These are phyloP conservation scores for Typhlichthys eigenmanni DNA, from an alignment of 2,797 vertebrate species.

Conservation along the genomic window DNA sequence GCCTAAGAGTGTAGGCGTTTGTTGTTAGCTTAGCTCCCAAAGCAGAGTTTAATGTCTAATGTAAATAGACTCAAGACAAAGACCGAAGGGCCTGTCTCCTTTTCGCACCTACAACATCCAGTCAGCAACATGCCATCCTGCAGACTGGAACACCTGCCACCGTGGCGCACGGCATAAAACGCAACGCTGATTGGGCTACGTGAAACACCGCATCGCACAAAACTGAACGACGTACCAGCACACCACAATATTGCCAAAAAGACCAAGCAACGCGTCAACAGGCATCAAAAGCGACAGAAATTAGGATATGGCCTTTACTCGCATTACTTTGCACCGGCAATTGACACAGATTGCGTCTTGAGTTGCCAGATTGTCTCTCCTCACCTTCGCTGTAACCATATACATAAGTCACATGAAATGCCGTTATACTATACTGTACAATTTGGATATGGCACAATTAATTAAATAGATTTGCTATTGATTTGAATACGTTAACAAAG, in stretches of 20 bases:
- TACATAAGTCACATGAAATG: background rate
- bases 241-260: conserved; percentile 8
- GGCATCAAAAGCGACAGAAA: conserved; percentile 40
- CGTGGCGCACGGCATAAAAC: conserved; percentile 34
- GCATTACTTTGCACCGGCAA: conserved; percentile 59
- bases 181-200: background rate
- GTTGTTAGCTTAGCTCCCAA: background rate
- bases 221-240: conserved; percentile 8
- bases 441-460: too few species aligned
- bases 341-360: conserved; percentile 73
- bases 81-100: conserved; percentile 27
- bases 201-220: conserved; percentile 11
- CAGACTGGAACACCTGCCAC: conserved; percentile 61
- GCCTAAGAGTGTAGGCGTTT: background rate
- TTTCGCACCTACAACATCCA: conserved; percentile 40
- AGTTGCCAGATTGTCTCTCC: conserved; percentile 71
- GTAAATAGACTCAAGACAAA: conserved; percentile 39
- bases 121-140: conserved; percentile 54
- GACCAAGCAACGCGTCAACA: conserved; percentile 1
- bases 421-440: too few species aligned
- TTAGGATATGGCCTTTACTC: conserved; percentile 62
- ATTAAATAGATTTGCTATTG: too few species aligned
- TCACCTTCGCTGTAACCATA: conserved; percentile 14
- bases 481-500: too few species aligned
- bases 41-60: background rate